Evolutionary conservation across 2,797 vertebrate genomes (phyloP), one percentile per base, ranked within the genome.

Genomic region (Yasuhikotakia modesta): DNA sequence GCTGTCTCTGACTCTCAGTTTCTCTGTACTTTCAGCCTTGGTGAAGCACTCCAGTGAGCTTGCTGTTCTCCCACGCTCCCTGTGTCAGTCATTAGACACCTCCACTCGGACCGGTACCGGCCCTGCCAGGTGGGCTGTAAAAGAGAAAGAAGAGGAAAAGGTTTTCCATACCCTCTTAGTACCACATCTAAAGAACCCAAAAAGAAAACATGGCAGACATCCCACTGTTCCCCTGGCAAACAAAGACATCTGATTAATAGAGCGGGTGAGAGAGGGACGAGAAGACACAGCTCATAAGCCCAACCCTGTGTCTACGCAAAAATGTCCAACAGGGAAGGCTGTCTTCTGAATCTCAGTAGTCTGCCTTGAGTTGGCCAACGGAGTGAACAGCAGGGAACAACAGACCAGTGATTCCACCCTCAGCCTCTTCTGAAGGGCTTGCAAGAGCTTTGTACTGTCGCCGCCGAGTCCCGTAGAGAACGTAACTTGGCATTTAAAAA

Each of bases 211-310:
- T 79, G 76, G 79, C 84, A 85, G 27, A 68, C 58, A 72, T 86
- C 85, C 84, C 88, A 84, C 88, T 79, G 84, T 84, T 87, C 90
- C 87, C 90, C 83, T 81, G 89, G 90, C 87, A 84, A 86, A 87
- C 85, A 78, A 80, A 85, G 17, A 35, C 77, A 58, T 84, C 86
- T 89, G 91, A 91, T 92, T 90, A 92, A 91, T 70, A 84, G 87
- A 53, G 48, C 48, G 71, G 30, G 22, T 79, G 77, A 85, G 84
- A 82, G 83, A 79, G 82, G 87, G 86, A 70, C 83, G 82, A 80
- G 79, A 77, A 86, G 86, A 82, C 90, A 81, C 81, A 32, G 46
- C 73, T 78, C 70, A 72, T 55, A 82, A 79, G 60, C 48, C 24
- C 6, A 32, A 70, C 5, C 58, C 61, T 61, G 82, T 66, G 17